These are phyloP conservation scores for Anguilla megastoma DNA, from an alignment of 2,797 vertebrate genomes.

Conservation along the genomic window DNA sequence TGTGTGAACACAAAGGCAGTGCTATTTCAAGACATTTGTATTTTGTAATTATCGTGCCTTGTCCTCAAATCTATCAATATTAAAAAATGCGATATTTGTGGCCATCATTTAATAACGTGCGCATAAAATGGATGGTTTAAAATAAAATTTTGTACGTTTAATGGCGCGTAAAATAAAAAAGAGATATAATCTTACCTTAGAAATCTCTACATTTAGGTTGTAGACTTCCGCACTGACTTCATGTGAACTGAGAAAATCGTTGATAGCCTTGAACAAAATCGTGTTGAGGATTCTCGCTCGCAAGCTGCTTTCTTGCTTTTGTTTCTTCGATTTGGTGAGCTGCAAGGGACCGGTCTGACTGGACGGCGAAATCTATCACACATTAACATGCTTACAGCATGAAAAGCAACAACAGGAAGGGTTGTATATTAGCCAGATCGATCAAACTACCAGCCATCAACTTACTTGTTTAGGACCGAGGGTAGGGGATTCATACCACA, in stretches of 20 bases:
- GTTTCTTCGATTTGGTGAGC: slow-evolving; percentile 49
- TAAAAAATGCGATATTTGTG: neutral
- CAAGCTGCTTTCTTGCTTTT: slow-evolving; percentile 64
- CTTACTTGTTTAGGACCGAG: slow-evolving; percentile 64
- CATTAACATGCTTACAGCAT: neutral
- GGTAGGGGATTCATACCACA: slow-evolving; percentile 74
- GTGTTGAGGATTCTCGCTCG: slow-evolving; percentile 67
- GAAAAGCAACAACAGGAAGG: neutral
- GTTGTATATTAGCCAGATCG: neutral
- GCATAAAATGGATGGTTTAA: neutral
- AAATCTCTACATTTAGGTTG: slow-evolving; percentile 51
- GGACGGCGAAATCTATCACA: slow-evolving; percentile 43
- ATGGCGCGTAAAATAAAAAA: neutral
- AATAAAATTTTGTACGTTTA: neutral
- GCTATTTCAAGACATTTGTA: neutral
- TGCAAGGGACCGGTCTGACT: slow-evolving; percentile 46
- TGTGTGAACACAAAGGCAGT: neutral
- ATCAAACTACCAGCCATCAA: neutral
- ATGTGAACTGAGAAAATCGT: slow-evolving; percentile 65
- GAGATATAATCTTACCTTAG: slow-evolving; percentile 46
- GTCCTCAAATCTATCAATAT: no score
- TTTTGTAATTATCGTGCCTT: neutral
- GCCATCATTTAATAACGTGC: neutral
- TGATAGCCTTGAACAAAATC: slow-evolving; percentile 73
- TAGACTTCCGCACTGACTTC: slow-evolving; percentile 65